Percentiles rank a stretch among this genome's conserved stretches.
Conservation (phyloP, 2,888 invertebrate species). For the Tiliacea aurago region DNA sequence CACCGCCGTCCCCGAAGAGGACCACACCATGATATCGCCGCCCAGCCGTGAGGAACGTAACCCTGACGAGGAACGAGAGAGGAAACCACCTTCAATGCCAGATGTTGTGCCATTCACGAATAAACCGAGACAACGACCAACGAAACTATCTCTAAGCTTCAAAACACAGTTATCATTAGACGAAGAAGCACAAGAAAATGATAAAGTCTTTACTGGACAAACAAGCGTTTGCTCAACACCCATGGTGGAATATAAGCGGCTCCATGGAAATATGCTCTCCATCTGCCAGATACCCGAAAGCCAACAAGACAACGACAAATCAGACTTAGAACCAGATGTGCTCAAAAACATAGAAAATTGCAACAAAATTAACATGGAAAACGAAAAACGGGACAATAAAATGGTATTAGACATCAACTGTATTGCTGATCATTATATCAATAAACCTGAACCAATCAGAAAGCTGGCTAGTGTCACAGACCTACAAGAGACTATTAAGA, state of each 20-base stretch:
- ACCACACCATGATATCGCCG: constrained; percentile 88
- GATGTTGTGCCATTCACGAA: constrained; percentile 89
- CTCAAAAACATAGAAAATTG: constrained; percentile 82
- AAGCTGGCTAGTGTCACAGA: constrained; percentile 91
- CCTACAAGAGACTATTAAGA: constrained; percentile 91
- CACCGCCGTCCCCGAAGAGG: constrained; percentile 96
- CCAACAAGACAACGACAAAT: constrained; percentile 85
- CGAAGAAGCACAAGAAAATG: constrained; percentile 89
- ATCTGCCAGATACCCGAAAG: constrained; percentile 93
- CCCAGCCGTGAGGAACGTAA: constrained; percentile 78
- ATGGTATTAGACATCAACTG: constrained; percentile 83
- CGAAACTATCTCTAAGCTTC: constrained; percentile 90
- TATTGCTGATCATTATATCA: constrained; percentile 87
- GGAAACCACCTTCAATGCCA: constrained; percentile 83
- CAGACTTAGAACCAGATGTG: constrained; percentile 81
- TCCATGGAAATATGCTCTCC: constrained; percentile 93
- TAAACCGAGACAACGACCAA: constrained; percentile 89
- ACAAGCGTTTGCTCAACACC: constrained; percentile 95
- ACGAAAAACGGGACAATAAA: constrained; percentile 82
- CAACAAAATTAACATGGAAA: constrained; percentile 77
- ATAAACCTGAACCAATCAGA: constrained; percentile 85
- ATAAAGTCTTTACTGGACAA: constrained; percentile 91
- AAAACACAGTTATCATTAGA: constrained; percentile 90
- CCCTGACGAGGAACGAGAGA: constrained; percentile 68
- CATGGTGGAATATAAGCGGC: constrained; percentile 93